Conservation (phyloP, 2,113 vertebrate species). For the Amblyornis subalaris region DNA sequence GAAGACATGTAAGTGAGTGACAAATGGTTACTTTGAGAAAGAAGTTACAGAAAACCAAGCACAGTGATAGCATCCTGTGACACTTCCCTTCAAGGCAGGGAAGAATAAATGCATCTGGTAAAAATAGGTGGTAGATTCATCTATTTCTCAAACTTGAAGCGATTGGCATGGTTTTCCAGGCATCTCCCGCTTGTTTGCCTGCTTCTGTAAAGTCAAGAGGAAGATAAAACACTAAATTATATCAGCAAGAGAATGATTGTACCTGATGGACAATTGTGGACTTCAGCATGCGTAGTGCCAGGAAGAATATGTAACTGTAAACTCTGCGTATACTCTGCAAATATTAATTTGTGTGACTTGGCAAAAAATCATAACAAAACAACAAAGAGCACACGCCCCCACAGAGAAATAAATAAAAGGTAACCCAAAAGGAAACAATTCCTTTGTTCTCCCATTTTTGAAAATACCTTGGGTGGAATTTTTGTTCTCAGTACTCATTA, state of each 20-base stretch:
- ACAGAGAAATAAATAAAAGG: neutral
- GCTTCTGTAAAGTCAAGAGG: neutral
- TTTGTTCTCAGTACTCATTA: neutral
- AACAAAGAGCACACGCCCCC: neutral
- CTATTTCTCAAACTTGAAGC: neutral
- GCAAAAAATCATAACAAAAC: neutral
- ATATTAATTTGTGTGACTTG: neutral
- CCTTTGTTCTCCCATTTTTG: neutral
- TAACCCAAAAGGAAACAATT: neutral
- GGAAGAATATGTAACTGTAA: neutral
- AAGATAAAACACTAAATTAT: neutral
- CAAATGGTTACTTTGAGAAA: neutral
- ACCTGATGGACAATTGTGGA: neutral
- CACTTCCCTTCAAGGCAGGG: neutral
- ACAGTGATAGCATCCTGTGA: neutral
- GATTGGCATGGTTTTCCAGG: neutral
- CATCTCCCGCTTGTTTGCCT: neutral
- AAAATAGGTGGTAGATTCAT: neutral
- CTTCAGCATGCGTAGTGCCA: neutral
- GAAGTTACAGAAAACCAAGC: neutral
- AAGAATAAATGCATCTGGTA: neutral
- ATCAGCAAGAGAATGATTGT: neutral
- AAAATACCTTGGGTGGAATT: neutral
- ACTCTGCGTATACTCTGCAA: neutral
- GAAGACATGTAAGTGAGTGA: neutral